Evolutionary conservation across 2,113 vertebrate genomes (phyloP).

Genomic region (Albula glossodonta): DNA sequence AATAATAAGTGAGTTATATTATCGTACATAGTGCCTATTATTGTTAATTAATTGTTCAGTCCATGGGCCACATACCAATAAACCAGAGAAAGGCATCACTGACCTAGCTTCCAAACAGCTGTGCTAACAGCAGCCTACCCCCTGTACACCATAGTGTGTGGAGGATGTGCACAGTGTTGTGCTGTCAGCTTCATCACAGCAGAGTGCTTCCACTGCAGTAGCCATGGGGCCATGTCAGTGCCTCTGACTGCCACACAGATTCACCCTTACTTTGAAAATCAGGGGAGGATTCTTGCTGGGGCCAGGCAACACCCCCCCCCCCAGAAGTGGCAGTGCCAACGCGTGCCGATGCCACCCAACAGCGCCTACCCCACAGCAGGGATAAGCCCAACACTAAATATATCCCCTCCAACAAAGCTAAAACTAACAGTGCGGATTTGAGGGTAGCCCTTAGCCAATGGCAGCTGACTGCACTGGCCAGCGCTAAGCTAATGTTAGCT

Average conservation of each 20-base stretch:
- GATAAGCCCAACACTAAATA: slow-evolving; percentile 81
- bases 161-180: neutral
- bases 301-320: slow-evolving; percentile 46
- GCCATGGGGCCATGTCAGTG: slow-evolving; percentile 49
- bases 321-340: slow-evolving; percentile 61
- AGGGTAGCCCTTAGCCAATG: slow-evolving; percentile 67
- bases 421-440: slow-evolving; percentile 76
- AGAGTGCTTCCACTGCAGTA: neutral
- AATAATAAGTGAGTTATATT: neutral
- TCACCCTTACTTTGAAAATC: slow-evolving; percentile 75
- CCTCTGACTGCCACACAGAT: slow-evolving; percentile 60
- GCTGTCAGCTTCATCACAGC: neutral
- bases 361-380: slow-evolving; percentile 52
- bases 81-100: neutral
- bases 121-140: neutral
- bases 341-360: slow-evolving; percentile 60
- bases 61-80: neutral
- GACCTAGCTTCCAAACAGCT: neutral
- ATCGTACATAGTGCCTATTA: neutral
- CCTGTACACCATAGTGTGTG: neutral
- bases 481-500: slow-evolving; percentile 64
- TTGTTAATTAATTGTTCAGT: neutral
- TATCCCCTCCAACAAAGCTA: slow-evolving; percentile 71
- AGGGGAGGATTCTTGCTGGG: slow-evolving; percentile 74
- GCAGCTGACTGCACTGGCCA: slow-evolving; percentile 55